These are phyloP conservation scores for Tetramorium alpestre DNA, from an alignment of 1,140 invertebrate genomes.

Conservation along the genomic window DNA sequence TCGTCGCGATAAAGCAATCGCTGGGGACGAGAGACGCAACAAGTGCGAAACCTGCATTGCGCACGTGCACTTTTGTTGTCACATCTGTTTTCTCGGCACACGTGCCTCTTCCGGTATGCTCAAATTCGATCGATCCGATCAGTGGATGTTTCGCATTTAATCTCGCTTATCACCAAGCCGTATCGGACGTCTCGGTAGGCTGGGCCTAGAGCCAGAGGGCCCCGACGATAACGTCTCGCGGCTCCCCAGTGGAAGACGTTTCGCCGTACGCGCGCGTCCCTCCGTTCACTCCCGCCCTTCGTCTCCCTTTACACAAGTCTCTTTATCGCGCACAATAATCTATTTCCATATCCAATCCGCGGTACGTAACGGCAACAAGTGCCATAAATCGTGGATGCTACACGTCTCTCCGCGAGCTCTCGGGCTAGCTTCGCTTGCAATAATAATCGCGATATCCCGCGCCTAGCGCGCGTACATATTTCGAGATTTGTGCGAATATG, in stretches of 20 bases:
- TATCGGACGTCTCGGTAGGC: not conserved
- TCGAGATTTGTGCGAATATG: not conserved
- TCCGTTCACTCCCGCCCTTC: not conserved
- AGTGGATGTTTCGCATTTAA: conserved; percentile 1
- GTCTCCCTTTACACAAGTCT: not conserved
- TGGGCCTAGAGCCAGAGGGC: not conserved
- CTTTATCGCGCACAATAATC: conserved; percentile 45
- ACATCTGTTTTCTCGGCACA: not conserved
- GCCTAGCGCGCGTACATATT: not conserved
- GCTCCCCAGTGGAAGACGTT: conserved; percentile 15
- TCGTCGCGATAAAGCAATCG: not conserved
- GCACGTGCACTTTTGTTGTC: not conserved
- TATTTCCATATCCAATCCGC: conserved; percentile 51
- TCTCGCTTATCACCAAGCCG: not conserved
- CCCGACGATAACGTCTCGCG: not conserved
- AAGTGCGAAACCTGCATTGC: not conserved
- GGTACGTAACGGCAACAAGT: conserved; percentile 28
- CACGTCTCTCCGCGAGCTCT: not conserved
- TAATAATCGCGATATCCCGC: conserved; percentile 11
- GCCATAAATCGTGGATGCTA: conserved; percentile 35
- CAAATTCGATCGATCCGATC: not conserved
- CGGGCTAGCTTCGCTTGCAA: not conserved
- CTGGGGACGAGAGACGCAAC: not conserved
- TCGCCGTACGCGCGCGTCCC: not conserved
- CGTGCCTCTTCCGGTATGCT: not conserved